Evolutionary conservation across 2,888 invertebrate species (phyloP), one percentile per base, ranked within the genome.

Genomic region (Eucera pruinosa): DNA sequence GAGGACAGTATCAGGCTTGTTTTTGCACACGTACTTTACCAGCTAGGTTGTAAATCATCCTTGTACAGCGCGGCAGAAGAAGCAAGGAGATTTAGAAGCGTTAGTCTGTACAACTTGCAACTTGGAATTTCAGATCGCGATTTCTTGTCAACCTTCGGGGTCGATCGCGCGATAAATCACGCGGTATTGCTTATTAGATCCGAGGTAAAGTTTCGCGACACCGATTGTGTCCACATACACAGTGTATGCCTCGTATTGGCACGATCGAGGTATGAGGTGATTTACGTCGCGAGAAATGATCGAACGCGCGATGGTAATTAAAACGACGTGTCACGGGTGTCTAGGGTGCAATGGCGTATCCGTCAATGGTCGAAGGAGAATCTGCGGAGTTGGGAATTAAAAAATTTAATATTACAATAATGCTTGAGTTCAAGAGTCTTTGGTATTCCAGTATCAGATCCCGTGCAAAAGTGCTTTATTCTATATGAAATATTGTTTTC

Each of bases 81-180:
- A 23, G n/a, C n/a, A 23, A 39, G 9, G 5, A 45, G 30, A 13
- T 20, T 13, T 30, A 50, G 39, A 23, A 39, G 36, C 43, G 60
- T 33, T 18, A 23, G 27, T 39, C 23, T 9, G 64, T 27, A n/a
- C 1, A 27, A 33, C 30, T 30, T 27, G 27, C 30, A 66, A 52
- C 41, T 61, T 45, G 9, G 60, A 61, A 52, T 41, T 58, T 74
- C 43, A 58, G 33, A 73, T 64, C 39, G 20, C 58, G 39, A 65
- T 73, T 54, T 39, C 64, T 74, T 39, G 74, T 50, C 57, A 30
- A 25, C n/a, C n/a, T 9, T 7, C 18, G 23, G 1, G 11, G 39
- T 33, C 36, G 45, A 52, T 11, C 36, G 25, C n/a, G 30, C 60
- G 30, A 47, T 73, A 72, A 72, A 73, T 71, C 61, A 61, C 15